Conservation (phyloP, 2,888 invertebrate genomes). For the Lymantria monacha region DNA sequence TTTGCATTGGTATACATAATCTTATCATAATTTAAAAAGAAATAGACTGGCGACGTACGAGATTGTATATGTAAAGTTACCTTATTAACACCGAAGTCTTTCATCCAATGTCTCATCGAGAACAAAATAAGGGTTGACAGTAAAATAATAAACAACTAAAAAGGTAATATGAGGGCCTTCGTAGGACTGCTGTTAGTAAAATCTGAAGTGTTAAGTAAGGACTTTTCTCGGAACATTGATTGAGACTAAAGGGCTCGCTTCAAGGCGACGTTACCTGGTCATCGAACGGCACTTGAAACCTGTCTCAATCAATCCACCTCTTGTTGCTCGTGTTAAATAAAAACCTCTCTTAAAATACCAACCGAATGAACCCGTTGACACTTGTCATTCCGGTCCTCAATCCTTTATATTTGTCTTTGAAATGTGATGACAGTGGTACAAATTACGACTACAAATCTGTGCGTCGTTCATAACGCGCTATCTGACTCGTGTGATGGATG, state of each 20-base stretch:
- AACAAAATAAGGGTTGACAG: constrained; percentile 9
- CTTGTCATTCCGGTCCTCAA: constrained; percentile 80
- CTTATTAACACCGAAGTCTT: not conserved
- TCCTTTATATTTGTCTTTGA: constrained; percentile 83
- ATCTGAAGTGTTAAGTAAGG: constrained; percentile 65
- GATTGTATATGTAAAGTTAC: too few species aligned
- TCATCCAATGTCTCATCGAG: not conserved
- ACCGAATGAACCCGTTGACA: constrained; percentile 73
- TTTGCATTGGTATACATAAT: too few species aligned
- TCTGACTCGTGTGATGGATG: constrained; percentile 77
- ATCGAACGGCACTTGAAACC: constrained; percentile 78
- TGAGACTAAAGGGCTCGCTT: constrained; percentile 64
- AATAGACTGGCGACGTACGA: too few species aligned
- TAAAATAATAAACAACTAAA: constrained; percentile 23
- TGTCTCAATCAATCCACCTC: constrained; percentile 81
- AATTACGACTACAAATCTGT: constrained; percentile 81
- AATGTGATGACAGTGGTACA: constrained; percentile 83
- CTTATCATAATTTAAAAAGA: too few species aligned
- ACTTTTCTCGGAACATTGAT: constrained; percentile 73
- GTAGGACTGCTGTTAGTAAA: constrained; percentile 47
- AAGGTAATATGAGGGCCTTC: constrained; percentile 30
- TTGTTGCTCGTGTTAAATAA: constrained; percentile 80
- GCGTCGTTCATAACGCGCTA: constrained; percentile 77
- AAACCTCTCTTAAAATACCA: constrained; percentile 79
- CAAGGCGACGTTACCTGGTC: constrained; percentile 61